These are phyloP conservation scores for Varanus salvator DNA, from an alignment of 2,113 vertebrate genomes.

Conservation along the genomic window DNA sequence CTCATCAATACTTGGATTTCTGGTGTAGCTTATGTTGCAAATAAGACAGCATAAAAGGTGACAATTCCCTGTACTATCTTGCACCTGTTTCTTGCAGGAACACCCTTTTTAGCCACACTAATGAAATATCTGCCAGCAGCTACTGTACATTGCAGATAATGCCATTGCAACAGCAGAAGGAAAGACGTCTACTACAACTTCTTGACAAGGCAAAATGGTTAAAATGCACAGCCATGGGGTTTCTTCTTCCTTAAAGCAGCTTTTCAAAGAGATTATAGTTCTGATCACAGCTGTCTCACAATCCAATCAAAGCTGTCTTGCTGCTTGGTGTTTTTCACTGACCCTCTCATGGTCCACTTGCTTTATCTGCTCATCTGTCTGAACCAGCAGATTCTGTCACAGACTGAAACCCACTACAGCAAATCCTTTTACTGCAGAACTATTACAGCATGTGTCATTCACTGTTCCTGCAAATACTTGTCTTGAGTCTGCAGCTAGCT, in stretches of 20 bases:
- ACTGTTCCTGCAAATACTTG: background rate
- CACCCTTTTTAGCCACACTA: constrained; percentile 32
- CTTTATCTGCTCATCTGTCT: constrained; percentile 29
- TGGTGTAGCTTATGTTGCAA: background rate
- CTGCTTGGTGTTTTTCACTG: constrained; percentile 32
- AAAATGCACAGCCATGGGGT: constrained; percentile 1
- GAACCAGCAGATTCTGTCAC: constrained; percentile 18
- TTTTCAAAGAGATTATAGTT: constrained; percentile 34
- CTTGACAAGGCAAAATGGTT: constrained; percentile 2
- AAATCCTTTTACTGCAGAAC: constrained; percentile 46
- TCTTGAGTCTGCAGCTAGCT: background rate
- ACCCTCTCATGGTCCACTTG: background rate
- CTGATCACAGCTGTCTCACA: constrained; percentile 23
- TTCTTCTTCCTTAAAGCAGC: background rate
- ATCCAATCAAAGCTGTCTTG: constrained; percentile 21
- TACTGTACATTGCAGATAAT: constrained; percentile 14
- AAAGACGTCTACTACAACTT: constrained; percentile 4
- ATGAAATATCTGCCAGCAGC: constrained; percentile 45
- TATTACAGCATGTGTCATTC: constrained; percentile 11
- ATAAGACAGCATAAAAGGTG: background rate
- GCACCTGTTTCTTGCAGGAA: constrained; percentile 22
- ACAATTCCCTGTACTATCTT: background rate
- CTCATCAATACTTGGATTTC: background rate
- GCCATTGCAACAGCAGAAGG: background rate
- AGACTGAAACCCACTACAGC: constrained; percentile 21